Evolutionary conservation across 1,140 invertebrate species (phyloP).

Genomic region (Aphidius ervi): DNA sequence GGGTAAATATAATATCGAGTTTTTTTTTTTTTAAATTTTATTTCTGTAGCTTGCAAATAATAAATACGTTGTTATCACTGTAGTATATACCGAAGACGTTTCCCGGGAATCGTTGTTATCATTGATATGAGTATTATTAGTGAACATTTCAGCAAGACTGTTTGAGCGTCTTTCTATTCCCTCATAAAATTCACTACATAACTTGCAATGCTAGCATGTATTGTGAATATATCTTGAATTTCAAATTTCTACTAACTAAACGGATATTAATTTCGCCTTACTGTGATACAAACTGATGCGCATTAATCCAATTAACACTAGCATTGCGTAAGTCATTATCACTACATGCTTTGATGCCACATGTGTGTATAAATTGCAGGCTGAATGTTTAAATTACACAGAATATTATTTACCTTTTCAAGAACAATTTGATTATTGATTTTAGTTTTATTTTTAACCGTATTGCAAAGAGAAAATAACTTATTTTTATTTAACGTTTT

Average conservation of each 20-base stretch:
- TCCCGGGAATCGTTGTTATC: conserved; percentile 4
- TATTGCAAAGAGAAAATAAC: too few relatives aligned
- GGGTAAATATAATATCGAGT: conserved; percentile 13
- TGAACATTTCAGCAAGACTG: neutral
- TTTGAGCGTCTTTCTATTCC: conserved; percentile 2
- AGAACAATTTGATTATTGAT: too few relatives aligned
- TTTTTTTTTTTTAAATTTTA: neutral
- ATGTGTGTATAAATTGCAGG: neutral
- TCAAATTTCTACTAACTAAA: conserved; percentile 37
- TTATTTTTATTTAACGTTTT: too few relatives aligned
- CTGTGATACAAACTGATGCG: conserved; percentile 31
- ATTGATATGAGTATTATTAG: conserved; percentile 13
- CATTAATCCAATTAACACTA: conserved; percentile 37
- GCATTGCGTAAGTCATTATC: neutral
- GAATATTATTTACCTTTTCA: neutral
- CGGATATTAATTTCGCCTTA: conserved; percentile 41
- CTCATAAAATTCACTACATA: neutral
- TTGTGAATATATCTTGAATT: conserved; percentile 18
- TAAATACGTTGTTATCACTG: conserved; percentile 19
- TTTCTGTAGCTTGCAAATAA: conserved; percentile 8
- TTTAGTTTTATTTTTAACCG: too few relatives aligned
- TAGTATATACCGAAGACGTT: conserved; percentile 1
- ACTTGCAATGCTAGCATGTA: neutral
- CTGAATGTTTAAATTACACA: too few relatives aligned
- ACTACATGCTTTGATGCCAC: conserved; percentile 9